These are phyloP conservation scores for Oxyruncus cristatus DNA, from an alignment of 2,113 vertebrate genomes.

Conservation along the genomic window DNA sequence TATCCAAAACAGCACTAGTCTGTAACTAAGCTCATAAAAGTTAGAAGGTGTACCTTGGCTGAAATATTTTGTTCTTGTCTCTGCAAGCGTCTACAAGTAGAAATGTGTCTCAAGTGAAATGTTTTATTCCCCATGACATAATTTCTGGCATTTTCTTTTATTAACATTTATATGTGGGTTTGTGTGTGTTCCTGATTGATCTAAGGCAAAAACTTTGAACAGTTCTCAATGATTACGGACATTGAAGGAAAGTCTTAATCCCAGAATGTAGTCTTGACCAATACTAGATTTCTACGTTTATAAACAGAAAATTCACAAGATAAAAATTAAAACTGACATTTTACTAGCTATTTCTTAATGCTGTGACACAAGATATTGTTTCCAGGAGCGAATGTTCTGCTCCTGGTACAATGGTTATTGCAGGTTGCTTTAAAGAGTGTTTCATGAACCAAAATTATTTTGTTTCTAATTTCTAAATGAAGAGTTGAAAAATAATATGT, in stretches of 20 bases:
- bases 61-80: not conserved
- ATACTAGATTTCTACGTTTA: not conserved
- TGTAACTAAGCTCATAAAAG: not conserved
- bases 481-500: not conserved
- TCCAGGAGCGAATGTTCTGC: not conserved
- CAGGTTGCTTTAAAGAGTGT: not conserved
- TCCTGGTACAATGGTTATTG: not conserved
- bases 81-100: not conserved
- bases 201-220: not conserved
- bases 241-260: not conserved
- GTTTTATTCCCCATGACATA: not conserved
- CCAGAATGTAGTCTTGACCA: not conserved
- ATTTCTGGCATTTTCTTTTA: not conserved
- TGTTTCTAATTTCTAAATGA: not conserved
- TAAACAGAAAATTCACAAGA: not conserved
- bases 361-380: not conserved
- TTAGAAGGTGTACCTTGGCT: not conserved
- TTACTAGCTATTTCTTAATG: not conserved
- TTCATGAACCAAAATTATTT: not conserved
- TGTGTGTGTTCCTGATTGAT: not conserved
- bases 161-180: not conserved
- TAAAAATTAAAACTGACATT: not conserved
- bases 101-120: not conserved
- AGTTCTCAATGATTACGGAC: not conserved
- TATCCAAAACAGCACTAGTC: not conserved